These are phyloP conservation scores for Nebria brevicollis DNA, from an alignment of 2,888 invertebrate genomes.

Conservation along the genomic window DNA sequence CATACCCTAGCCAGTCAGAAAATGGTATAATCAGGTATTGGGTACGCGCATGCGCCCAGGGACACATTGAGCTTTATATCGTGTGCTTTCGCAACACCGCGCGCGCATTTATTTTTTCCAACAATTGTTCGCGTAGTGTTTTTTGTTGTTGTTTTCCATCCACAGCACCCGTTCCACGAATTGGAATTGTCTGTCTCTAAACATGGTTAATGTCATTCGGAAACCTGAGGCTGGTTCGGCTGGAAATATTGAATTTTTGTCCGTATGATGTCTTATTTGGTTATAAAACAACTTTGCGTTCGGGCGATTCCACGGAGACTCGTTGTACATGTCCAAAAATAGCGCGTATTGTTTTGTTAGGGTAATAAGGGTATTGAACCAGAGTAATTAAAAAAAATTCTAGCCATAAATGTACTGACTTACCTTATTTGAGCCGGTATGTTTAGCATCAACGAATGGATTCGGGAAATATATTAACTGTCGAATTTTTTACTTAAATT, in stretches of 20 bases:
- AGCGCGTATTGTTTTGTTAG: not conserved
- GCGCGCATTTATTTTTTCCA: not conserved
- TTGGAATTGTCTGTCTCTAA: conserved; percentile 7
- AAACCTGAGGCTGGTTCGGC: not conserved
- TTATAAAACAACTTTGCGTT: not conserved
- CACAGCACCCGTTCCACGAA: conserved; percentile 16
- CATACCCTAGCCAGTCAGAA: not conserved
- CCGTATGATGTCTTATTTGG: conserved; percentile 16
- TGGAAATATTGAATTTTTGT: conserved; percentile 12
- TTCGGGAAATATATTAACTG: not conserved
- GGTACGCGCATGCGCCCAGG: conserved; percentile 6
- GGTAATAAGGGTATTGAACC: conserved; percentile 1
- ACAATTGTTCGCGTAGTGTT: not conserved
- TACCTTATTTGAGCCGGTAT: not conserved
- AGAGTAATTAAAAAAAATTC: not conserved
- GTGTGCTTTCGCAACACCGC: not conserved
- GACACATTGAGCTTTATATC: not conserved
- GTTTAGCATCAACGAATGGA: not conserved
- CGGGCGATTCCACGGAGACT: not conserved
- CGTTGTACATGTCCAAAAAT: conserved; percentile 6
- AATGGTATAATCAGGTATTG: conserved; percentile 22
- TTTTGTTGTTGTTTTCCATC: not conserved
- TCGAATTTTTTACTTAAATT: not conserved
- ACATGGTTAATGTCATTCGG: conserved; percentile 16
- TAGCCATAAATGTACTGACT: not conserved